Evolutionary conservation across 2,797 vertebrate genomes (phyloP), one percentile per base, ranked within the genome.

Genomic region (Hyperoplus immaculatus): DNA sequence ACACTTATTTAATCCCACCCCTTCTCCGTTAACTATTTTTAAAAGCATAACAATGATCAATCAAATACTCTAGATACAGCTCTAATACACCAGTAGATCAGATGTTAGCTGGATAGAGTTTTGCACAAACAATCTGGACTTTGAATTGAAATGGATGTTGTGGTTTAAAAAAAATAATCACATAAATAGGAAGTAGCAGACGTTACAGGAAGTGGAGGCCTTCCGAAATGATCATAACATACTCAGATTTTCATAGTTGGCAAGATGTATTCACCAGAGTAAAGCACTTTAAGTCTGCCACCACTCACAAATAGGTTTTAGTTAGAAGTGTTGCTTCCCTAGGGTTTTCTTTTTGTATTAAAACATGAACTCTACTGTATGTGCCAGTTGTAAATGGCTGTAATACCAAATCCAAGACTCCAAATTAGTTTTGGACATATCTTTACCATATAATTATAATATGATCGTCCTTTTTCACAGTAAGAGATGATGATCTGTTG

Each of bases 121-220:
- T 43, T 56, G 9, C 16, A 62, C 38, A 18, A 38, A 42, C 7
- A 45, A 16, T 42, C 36, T n/a, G 29, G 18, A n/a, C 59, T 53
- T 49, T 70, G 11, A 29, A 36, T 11, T 13, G 1, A 54, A 43
- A 29, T 38, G 1, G 43, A 61, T 12, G 8, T 4, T 13, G n/a
- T 78, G 38, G 2, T 38, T 71, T 63, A 12, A 50, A 56, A 61
- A 60, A 51, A 15, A 29, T 29, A 29, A 29, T 42, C 18, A 64
- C 56, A 29, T 29, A 63, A 79, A 66, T 21, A 76, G 72, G 76
- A 82, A 49, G 51, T 39, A 69, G 53, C 43, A 62, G 61, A 68
- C 3, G 38, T 51, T 38, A 5, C 15, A 64, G 21, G 41, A 13
- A 36, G 16, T 46, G 65, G 39, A 72, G 49, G 56, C 29, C 21